Percentiles rank a stretch among this genome's conserved stretches.
Conservation (phyloP, 64 coral and sea anemone species). For the Porites lutea region DNA sequence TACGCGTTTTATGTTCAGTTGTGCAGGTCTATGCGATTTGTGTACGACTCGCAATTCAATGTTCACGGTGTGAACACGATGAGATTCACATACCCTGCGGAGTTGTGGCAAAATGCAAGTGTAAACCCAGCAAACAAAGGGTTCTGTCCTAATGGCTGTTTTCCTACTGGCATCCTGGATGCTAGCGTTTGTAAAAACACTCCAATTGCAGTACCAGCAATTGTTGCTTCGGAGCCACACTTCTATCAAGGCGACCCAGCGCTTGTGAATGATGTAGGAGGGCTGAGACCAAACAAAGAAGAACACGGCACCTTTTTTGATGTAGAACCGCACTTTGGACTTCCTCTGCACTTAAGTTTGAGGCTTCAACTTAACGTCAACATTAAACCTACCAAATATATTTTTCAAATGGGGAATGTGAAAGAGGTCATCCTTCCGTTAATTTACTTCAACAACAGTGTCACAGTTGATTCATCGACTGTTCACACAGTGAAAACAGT, state of each 20-base stretch:
- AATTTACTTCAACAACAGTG: constrained; percentile 71
- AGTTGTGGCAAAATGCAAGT: constrained; percentile 62
- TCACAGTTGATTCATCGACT: constrained; percentile 39
- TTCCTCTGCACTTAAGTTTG: constrained; percentile 60
- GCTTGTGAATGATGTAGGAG: constrained; percentile 57
- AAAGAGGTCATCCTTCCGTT: constrained; percentile 67
- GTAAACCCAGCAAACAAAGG: constrained; percentile 67
- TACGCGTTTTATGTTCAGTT: constrained; percentile 81
- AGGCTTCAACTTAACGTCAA: constrained; percentile 72
- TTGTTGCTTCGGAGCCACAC: constrained; percentile 84
- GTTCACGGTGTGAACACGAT: constrained; percentile 62
- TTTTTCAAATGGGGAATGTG: constrained; percentile 44
- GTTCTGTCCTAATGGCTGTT: constrained; percentile 80
- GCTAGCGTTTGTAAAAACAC: constrained; percentile 57
- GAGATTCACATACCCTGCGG: constrained; percentile 60
- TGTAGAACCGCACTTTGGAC: constrained; percentile 72
- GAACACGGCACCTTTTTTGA: constrained; percentile 74
- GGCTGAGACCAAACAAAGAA: constrained; percentile 66
- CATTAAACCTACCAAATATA: constrained; percentile 49
- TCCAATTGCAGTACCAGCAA: background rate
- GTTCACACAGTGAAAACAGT: constrained; percentile 35
- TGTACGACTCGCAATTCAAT: constrained; percentile 25
- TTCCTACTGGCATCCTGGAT: constrained; percentile 73
- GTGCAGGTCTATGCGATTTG: constrained; percentile 80
- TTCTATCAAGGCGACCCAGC: constrained; percentile 82